Base-by-base conservation (phyloP, 2,888 invertebrate species). In the Entomobrya proxima region DNA sequence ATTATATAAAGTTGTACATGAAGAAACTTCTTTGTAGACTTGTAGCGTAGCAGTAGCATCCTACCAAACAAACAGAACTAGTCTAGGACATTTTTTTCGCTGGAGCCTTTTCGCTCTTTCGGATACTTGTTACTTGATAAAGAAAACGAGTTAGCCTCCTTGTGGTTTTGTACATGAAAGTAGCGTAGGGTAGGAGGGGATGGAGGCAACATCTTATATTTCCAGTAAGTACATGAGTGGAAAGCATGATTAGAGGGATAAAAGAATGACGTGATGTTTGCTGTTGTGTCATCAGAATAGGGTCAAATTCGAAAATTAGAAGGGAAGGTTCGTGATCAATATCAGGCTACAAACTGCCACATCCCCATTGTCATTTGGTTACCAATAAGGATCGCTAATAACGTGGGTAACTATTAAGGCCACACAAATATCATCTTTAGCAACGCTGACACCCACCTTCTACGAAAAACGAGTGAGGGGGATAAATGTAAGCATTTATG, bases 271-370 rank as follows among this genome's bases (percentile, higher is more conserved):
- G 35, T 52, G 37, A n/a, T 21, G 47, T n/a, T n/a, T 32, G 47
- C 27, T 61, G 40, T 30, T 30, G 47, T 47, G 47, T 50, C 30
- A 72, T 47, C 30, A 18, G 72, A 72, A 72, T 72, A 15, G 21
- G 11, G 47, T n/a, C 47, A 64, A 44, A 69, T 35, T 58, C 44
- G 80, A 69, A 80, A 80, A 80, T 80, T 80, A 80, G 72, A 37
- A 52, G 80, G 69, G 30, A 80, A 37, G 30, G 30, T 72, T 67
- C 55, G 78, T 81, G 80, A 80, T 69, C 55, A 52, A 72, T 37
- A 69, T 80, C 37, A 55, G 44, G 72, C 37, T 80, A 35, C 75
- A 75, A 52, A 32, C 11, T 37, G 35, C 50, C 32, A 13, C 52
- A 44, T 44, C 27, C 47, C 18, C 72, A 6, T 27, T 72, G 24